Percentiles rank a stretch among this genome's conserved stretches.
phyloP scores from a whole-genome alignment of 2,113 vertebrate genomes.

The Anhinga anhinga region DNA sequence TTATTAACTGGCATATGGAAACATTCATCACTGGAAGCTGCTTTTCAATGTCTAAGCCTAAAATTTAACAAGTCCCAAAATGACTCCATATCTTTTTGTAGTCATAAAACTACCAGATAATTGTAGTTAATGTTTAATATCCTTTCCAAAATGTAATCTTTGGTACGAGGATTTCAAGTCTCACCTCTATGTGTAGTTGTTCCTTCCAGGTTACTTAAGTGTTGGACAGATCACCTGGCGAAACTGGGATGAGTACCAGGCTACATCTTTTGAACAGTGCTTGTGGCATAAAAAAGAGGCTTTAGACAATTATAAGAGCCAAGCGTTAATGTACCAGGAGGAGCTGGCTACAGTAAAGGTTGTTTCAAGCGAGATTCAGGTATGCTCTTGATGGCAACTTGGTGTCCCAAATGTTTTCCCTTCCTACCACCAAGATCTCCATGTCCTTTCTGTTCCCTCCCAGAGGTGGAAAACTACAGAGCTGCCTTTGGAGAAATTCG shows the following conservation, averaged over 20 bases:
- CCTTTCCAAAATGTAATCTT: background rate
- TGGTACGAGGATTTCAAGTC: background rate
- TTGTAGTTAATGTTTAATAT: background rate
- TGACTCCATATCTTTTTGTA: background rate
- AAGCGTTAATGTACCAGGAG: background rate
- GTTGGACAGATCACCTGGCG: background rate
- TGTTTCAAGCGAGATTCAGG: background rate
- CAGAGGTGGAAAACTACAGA: background rate
- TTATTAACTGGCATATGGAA: conserved; percentile 55
- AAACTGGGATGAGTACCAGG: background rate
- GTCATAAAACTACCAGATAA: background rate
- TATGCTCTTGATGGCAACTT: background rate
- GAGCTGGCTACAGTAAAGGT: background rate
- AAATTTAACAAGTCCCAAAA: background rate
- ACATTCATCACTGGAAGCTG: background rate
- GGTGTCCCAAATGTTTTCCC: background rate
- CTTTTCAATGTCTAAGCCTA: background rate
- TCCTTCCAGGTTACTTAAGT: background rate
- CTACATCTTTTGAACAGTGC: background rate
- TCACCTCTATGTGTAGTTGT: background rate
- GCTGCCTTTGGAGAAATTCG: background rate
- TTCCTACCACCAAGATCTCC: background rate
- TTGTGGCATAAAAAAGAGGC: background rate
- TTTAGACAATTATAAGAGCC: background rate
- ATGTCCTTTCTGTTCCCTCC: background rate